A percentile compares a stretch with the other conserved stretches of the same genome.
Conservation (phyloP, 2,797 vertebrate species). For the Crypturellus tataupa region DNA sequence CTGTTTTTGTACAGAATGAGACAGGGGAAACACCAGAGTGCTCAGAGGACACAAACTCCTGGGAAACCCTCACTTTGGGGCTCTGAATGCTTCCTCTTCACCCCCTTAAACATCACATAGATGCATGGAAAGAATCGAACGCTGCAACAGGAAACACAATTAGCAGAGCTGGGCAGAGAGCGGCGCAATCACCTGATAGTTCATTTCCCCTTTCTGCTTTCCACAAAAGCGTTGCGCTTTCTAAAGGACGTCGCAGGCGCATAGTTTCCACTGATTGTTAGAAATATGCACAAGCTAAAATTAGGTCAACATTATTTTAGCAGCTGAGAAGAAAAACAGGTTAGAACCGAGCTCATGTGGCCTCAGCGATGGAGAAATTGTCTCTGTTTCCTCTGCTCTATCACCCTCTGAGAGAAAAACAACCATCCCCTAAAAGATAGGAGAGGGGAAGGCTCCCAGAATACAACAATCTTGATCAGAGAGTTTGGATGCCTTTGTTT, state of each 20-base stretch:
- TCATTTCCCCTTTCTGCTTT: conserved; percentile 54
- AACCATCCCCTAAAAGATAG: not conserved
- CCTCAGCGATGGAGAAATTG: not conserved
- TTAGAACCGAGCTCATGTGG: conserved; percentile 8
- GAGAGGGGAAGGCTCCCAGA: conserved; percentile 2
- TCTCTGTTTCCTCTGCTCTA: too few relatives aligned
- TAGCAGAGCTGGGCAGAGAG: not conserved
- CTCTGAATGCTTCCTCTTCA: not conserved
- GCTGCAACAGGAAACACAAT: not conserved
- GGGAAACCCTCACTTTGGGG: fast-evolving
- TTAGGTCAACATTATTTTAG: conserved; percentile 63
- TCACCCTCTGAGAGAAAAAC: not conserved
- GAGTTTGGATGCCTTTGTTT: not conserved
- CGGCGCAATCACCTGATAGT: not conserved
- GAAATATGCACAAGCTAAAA: conserved; percentile 70
- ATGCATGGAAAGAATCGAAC: not conserved
- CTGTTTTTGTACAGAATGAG: not conserved
- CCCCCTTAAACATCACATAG: not conserved
- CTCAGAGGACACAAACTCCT: not conserved
- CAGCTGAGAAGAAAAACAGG: conserved; percentile 60
- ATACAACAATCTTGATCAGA: conserved; percentile 36
- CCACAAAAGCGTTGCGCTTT: conserved; percentile 51
- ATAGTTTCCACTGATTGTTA: conserved; percentile 71
- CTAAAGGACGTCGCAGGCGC: conserved; percentile 34
- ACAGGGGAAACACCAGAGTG: not conserved